phyloP scores from a whole-genome alignment of 1,140 invertebrate species.

The Portunus trituberculatus region DNA sequence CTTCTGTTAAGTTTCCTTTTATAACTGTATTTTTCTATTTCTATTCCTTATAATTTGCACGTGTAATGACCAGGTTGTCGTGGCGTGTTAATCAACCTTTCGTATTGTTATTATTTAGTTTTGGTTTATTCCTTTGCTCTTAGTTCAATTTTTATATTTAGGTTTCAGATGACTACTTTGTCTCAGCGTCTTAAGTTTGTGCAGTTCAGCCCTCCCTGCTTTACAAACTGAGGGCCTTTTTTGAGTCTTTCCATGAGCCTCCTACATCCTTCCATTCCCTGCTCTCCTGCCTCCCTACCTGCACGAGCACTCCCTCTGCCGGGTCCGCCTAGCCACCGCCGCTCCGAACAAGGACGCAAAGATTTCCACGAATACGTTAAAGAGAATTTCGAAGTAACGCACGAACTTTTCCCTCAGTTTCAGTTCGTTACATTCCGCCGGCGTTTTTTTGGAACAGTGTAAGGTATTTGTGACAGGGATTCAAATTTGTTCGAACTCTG shows the following conservation, averaged over 20 bases:
- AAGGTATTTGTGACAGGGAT: neutral
- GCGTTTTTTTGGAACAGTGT: neutral
- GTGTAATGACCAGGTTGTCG: no score
- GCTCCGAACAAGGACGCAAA: neutral
- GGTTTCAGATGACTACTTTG: no score
- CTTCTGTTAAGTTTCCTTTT: no score
- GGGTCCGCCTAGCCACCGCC: neutral
- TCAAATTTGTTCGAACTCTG: neutral
- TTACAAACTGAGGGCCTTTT: neutral
- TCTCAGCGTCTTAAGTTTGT: no score
- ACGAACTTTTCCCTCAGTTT: neutral
- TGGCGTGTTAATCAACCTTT: no score
- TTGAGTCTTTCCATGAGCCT: neutral
- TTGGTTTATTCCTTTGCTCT: no score
- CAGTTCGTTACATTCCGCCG: neutral
- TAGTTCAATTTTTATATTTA: no score
- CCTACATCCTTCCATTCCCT: neutral
- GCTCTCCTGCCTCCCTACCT: neutral
- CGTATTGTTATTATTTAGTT: no score
- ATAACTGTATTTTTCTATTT: no score
- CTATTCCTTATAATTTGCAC: no score
- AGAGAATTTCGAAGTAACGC: neutral
- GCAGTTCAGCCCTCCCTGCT: neutral
- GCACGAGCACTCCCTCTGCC: neutral
- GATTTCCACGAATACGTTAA: neutral